Conservation (phyloP, 2,888 invertebrate genomes). For the Pristionchus mayeri region DNA sequence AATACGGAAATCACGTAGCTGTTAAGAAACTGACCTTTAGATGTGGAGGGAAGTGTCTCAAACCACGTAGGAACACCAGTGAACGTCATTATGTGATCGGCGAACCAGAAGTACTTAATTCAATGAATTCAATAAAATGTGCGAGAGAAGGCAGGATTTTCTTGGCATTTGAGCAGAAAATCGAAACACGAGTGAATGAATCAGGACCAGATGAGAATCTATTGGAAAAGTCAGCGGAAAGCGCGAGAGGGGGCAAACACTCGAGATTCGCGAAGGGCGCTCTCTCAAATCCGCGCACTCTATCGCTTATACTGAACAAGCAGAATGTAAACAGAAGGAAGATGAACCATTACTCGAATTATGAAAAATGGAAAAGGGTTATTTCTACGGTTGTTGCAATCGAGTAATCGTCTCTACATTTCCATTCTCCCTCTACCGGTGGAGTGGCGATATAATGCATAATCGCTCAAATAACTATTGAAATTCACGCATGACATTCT, state of each 20-base stretch:
- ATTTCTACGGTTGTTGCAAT: too few species aligned
- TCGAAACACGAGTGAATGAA: background rate
- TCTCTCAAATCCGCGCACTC: too few species aligned
- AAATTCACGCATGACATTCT: too few species aligned
- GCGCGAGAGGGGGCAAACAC: too few species aligned
- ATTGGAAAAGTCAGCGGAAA: background rate
- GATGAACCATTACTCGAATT: too few species aligned
- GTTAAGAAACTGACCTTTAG: background rate
- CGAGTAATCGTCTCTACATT: too few species aligned
- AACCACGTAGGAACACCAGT: constrained; percentile 11
- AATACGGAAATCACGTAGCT: background rate
- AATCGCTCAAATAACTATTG: too few species aligned
- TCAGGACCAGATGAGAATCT: constrained; percentile 24
- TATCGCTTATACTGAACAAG: too few species aligned
- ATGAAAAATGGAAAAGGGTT: too few species aligned
- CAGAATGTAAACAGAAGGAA: constrained; percentile 15
- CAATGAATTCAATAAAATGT: background rate
- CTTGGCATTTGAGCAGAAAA: background rate
- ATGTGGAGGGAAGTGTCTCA: constrained; percentile 18
- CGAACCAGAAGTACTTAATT: background rate
- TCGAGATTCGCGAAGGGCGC: too few species aligned
- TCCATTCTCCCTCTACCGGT: too few species aligned
- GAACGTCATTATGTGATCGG: background rate
- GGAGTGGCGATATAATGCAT: too few species aligned
- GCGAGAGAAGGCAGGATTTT: background rate